Conservation (phyloP, 2,888 invertebrate species). For the Thera obeliscata region DNA sequence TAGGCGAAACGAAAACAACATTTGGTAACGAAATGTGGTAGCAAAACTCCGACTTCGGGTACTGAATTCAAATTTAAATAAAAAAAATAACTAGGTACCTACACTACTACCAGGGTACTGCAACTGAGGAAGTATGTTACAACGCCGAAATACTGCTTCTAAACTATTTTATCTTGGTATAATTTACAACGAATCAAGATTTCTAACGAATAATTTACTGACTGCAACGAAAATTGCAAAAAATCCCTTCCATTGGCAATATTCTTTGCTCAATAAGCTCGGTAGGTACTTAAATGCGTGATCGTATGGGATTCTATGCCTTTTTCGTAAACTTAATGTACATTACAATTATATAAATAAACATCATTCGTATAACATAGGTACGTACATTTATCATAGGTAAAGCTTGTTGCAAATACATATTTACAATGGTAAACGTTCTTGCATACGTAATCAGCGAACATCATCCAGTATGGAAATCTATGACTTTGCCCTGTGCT, state of each 20-base stretch:
- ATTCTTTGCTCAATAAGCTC: slow-evolving; percentile 49
- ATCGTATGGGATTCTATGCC: slow-evolving; percentile 58
- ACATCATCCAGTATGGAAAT: slow-evolving; percentile 34
- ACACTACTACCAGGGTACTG: slow-evolving; percentile 72
- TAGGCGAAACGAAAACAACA: no score
- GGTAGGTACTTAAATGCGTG: slow-evolving; percentile 65
- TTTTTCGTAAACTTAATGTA: slow-evolving; percentile 64
- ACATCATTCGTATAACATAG: slow-evolving; percentile 66
- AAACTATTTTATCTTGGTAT: slow-evolving; percentile 63
- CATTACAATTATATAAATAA: slow-evolving; percentile 68
- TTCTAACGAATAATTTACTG: slow-evolving; percentile 63
- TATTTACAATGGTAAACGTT: slow-evolving; percentile 50
- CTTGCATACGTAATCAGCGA: slow-evolving; percentile 56
- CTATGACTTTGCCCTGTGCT: not conserved
- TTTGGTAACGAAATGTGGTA: no score
- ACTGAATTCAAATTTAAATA: slow-evolving; percentile 41
- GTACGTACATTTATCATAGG: slow-evolving; percentile 62
- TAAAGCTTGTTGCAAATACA: slow-evolving; percentile 65
- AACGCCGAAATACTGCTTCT: slow-evolving; percentile 79
- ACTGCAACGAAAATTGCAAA: slow-evolving; percentile 65
- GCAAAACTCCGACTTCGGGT: no score
- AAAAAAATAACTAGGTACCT: slow-evolving; percentile 58
- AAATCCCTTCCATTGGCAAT: slow-evolving; percentile 52
- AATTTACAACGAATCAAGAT: slow-evolving; percentile 69
- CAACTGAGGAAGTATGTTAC: slow-evolving; percentile 62